Evolutionary conservation across 2,888 invertebrate species (phyloP).

Genomic region (Caenorhabditis auriculariae): DNA sequence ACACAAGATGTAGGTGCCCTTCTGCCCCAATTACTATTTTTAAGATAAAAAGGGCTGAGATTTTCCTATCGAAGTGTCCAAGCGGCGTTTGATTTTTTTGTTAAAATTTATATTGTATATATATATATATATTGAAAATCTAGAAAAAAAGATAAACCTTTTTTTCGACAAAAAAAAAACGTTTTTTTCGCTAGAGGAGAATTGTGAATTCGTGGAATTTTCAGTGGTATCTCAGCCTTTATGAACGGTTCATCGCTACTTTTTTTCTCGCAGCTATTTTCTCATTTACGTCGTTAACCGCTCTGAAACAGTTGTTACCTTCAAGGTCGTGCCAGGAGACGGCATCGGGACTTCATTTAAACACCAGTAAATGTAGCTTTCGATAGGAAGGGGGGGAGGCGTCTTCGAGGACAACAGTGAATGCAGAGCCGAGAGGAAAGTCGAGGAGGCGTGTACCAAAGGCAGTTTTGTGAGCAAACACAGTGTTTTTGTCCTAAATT

Average conservation of each 20-base stretch:
- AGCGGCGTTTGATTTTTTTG: not conserved
- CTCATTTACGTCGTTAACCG: too few species aligned
- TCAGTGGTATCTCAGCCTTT: not conserved
- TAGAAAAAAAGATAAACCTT: too few species aligned
- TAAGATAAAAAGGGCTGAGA: slow-evolving; percentile 54
- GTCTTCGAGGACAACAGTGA: slow-evolving; percentile 72
- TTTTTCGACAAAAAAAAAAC: too few species aligned
- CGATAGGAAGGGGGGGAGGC: slow-evolving; percentile 73
- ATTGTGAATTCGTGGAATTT: slow-evolving; percentile 19
- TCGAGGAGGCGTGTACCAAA: slow-evolving; percentile 79
- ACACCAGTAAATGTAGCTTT: slow-evolving; percentile 91
- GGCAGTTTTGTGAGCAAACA: slow-evolving; percentile 87
- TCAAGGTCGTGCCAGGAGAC: slow-evolving; percentile 81
- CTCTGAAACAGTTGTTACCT: slow-evolving; percentile 66
- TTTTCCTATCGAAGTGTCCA: not conserved
- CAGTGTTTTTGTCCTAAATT: slow-evolving; percentile 78
- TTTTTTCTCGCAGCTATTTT: not conserved
- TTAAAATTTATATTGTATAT: not conserved
- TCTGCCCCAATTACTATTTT: too few species aligned
- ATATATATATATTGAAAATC: not conserved
- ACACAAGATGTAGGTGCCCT: too few species aligned
- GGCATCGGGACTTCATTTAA: slow-evolving; percentile 88
- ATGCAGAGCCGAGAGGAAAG: slow-evolving; percentile 72
- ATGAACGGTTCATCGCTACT: too few species aligned
- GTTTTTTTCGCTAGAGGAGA: too few species aligned